These are phyloP conservation scores for Cheiracanthium punctorium DNA, from an alignment of 2,888 invertebrate genomes.

Conservation along the genomic window DNA sequence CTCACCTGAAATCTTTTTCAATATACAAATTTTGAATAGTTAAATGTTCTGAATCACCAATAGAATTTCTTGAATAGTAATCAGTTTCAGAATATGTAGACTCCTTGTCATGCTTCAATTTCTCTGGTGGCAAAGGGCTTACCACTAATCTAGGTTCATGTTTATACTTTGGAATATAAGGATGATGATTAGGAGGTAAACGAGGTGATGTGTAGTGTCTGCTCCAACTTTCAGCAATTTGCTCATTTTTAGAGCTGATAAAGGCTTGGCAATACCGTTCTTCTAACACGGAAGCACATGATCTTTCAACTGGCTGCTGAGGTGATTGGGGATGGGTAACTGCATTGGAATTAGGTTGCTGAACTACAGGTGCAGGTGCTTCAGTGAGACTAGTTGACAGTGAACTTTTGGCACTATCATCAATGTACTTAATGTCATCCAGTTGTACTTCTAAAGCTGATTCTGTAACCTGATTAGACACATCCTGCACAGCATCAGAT, in stretches of 20 bases:
- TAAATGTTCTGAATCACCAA: slow-evolving; percentile 73
- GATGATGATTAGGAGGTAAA: slow-evolving; percentile 55
- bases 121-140: slow-evolving; percentile 64
- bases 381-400: slow-evolving; percentile 64
- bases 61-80: slow-evolving; percentile 54
- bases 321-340: slow-evolving; percentile 12
- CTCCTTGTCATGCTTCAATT: slow-evolving; percentile 47
- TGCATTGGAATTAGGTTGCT: slow-evolving; percentile 27
- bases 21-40: slow-evolving; percentile 76
- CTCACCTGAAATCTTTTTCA: slow-evolving; percentile 77
- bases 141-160: slow-evolving; percentile 56
- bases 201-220: slow-evolving; percentile 61
- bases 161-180: slow-evolving; percentile 46
- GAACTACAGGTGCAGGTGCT: slow-evolving; percentile 34
- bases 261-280: slow-evolving; percentile 68
- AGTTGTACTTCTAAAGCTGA: slow-evolving; percentile 47
- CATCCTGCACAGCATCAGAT: neutral
- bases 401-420: slow-evolving; percentile 71
- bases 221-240: slow-evolving; percentile 54
- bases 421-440: slow-evolving; percentile 70
- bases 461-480: slow-evolving; percentile 21
- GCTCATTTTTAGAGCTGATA: slow-evolving; percentile 63
- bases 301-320: slow-evolving; percentile 48
- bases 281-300: slow-evolving; percentile 64
- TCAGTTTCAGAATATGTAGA: slow-evolving; percentile 52